Percentiles rank a stretch among this genome's conserved stretches.
Conservation (phyloP, 1,140 invertebrate genomes). For the Drosophila bifasciata region DNA sequence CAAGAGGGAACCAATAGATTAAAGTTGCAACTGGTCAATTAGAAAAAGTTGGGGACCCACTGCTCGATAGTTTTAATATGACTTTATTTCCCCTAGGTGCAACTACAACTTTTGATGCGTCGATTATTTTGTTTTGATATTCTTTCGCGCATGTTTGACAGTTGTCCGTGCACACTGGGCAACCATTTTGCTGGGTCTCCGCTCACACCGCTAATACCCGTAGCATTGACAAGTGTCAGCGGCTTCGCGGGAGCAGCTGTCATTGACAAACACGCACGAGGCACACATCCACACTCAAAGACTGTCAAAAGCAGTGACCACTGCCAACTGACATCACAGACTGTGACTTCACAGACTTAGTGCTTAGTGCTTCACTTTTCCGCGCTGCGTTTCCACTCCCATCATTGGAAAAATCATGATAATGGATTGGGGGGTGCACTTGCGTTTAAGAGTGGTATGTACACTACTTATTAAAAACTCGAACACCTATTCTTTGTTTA, state of each 20-base stretch:
- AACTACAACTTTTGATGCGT: too few species aligned
- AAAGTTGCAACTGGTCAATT: slow-evolving; percentile 31
- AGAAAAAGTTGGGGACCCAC: slow-evolving; percentile 3
- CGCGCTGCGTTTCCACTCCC: slow-evolving; percentile 47
- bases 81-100: too few species aligned
- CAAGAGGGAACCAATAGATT: too few species aligned
- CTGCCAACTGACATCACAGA: slow-evolving; percentile 19
- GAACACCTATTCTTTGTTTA: too few species aligned
- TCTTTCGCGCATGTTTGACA: too few species aligned
- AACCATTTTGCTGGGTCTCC: slow-evolving; percentile 1
- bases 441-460: too few species aligned
- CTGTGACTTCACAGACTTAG: slow-evolving; percentile 40
- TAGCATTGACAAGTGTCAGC: slow-evolving; percentile 75
- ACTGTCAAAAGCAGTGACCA: slow-evolving; percentile 10
- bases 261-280: slow-evolving; percentile 37
- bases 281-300: slow-evolving; percentile 12
- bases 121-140: too few species aligned
- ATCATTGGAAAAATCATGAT: slow-evolving; percentile 45
- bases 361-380: slow-evolving; percentile 75
- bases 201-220: slow-evolving; percentile 53
- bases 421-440: background rate
- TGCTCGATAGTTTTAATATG: background rate
- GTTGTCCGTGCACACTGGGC: background rate
- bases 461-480: slow-evolving; percentile 2
- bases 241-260: slow-evolving; percentile 57